These are phyloP conservation scores for Enteromius viviparus DNA, from an alignment of 2,797 vertebrate species.

Conservation along the genomic window DNA sequence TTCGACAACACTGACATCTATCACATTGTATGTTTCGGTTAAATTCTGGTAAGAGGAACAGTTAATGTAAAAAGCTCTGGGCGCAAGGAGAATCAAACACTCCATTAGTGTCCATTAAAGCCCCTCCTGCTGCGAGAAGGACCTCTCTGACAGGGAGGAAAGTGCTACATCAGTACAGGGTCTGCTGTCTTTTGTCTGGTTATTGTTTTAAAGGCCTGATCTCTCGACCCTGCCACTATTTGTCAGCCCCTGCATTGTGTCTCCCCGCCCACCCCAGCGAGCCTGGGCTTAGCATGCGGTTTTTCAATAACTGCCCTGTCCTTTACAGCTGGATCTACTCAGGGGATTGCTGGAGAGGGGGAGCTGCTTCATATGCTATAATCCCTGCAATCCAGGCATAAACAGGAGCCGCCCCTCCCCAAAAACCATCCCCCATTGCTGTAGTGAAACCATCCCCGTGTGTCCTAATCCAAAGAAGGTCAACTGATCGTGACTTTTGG, in stretches of 20 bases:
- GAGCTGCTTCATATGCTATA: conserved; percentile 71
- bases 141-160: conserved; percentile 32
- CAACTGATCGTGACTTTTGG: conserved; percentile 31
- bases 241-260: conserved; percentile 54
- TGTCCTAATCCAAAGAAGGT: conserved; percentile 3
- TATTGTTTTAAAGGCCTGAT: conserved; percentile 65
- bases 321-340: conserved; percentile 74
- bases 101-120: conserved; percentile 24
- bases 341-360: conserved; percentile 62
- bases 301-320: conserved; percentile 52
- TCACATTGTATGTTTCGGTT: neutral
- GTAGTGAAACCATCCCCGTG: conserved; percentile 14
- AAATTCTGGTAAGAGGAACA: conserved; percentile 5
- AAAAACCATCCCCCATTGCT: conserved; percentile 8
- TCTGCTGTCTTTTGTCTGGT: conserved; percentile 69
- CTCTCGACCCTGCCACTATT: conserved; percentile 57
- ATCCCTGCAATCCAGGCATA: conserved; percentile 70
- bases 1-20: neutral
- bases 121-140: conserved; percentile 14
- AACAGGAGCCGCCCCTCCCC: conserved; percentile 57
- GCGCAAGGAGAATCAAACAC: conserved; percentile 13
- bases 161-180: conserved; percentile 59
- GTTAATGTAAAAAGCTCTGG: conserved; percentile 4
- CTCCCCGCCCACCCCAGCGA: conserved; percentile 52
- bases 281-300: conserved; percentile 57